Evolutionary conservation across 2,113 vertebrate genomes (phyloP), one percentile per base, ranked within the genome.

Genomic region (Vireo altiloquus): DNA sequence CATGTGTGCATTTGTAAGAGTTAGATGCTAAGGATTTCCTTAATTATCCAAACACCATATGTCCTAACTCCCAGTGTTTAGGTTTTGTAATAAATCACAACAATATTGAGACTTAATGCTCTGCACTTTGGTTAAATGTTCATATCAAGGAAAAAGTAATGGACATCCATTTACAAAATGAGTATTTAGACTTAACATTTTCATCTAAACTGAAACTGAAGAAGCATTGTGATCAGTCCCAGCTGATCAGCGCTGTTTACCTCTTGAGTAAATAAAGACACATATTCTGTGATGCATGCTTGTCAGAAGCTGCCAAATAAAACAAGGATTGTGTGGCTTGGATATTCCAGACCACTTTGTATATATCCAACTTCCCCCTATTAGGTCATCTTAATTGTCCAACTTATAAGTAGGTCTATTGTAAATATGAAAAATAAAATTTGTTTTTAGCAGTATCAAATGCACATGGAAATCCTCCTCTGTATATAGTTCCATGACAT

Each of bases 201-300:
- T 90, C 59, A 57, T 88, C 89, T 86, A 95, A 92, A 90, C 49
- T 94, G 49, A 95, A 97, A 97, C 69, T 63, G 76, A 92, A 63
- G 69, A 63, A 90, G 66, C 88, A 78, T 66, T 94, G 37, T 96
- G 65, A 96, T 94, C 57, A 91, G 53, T 53, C 86, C 69, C 75
- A 84, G 94, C 19, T 87, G 82, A 95, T 95, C 80, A 92, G 92
- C 42, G 85, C 37, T 84, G 64, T 97, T 71, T 92, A 89, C 81
- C 21, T 53, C 96, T 82, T 57, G 80, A 23, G 66, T 96, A 95
- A 96, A 96, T 80, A 95, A 90, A 95, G 94, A 90, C 70, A 94
- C 54, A 46, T 83, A 96, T 69, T 93, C 82, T 57, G 77, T 70
- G 82, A 88, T 78, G 68, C 82, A 76, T 87, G 64, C 27, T 91